phyloP scores from a whole-genome alignment of 2,113 vertebrate genomes.

The Trichomycterus rosablanca region DNA sequence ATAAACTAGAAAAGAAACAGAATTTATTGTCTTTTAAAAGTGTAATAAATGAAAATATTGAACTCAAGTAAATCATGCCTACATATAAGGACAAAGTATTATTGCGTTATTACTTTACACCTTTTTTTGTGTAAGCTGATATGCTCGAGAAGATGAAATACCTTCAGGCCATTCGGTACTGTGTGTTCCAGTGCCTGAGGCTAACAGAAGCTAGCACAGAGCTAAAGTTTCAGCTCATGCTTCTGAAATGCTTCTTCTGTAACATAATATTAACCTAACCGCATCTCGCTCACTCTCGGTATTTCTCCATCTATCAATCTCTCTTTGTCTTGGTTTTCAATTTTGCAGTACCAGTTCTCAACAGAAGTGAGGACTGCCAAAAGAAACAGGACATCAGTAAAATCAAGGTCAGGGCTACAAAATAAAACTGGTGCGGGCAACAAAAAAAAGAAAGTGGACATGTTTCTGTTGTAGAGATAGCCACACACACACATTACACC shows the following conservation, averaged over 20 bases:
- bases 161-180: constrained; percentile 11
- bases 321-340: background rate
- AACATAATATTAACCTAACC: constrained; percentile 41
- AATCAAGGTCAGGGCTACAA: constrained; percentile 20
- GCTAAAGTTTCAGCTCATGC: constrained; percentile 21
- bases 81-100: too few species aligned
- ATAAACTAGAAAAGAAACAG: too few species aligned
- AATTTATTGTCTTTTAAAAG: too few species aligned
- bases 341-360: constrained; percentile 12
- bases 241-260: constrained; percentile 26
- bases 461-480: too few species aligned
- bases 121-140: too few species aligned
- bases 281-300: constrained; percentile 19
- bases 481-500: too few species aligned
- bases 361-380: background rate
- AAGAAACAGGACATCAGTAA: constrained; percentile 16
- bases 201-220: constrained; percentile 16
- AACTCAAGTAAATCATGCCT: too few species aligned
- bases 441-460: too few species aligned
- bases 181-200: constrained; percentile 10
- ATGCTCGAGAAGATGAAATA: constrained; percentile 17
- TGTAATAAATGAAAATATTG: too few species aligned
- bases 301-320: constrained; percentile 10
- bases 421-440: constrained; percentile 15
- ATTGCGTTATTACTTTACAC: too few species aligned